Percentiles rank a stretch among this genome's conserved stretches.
phyloP scores from a whole-genome alignment of 2,113 vertebrate genomes.

The Sylvia atricapilla region DNA sequence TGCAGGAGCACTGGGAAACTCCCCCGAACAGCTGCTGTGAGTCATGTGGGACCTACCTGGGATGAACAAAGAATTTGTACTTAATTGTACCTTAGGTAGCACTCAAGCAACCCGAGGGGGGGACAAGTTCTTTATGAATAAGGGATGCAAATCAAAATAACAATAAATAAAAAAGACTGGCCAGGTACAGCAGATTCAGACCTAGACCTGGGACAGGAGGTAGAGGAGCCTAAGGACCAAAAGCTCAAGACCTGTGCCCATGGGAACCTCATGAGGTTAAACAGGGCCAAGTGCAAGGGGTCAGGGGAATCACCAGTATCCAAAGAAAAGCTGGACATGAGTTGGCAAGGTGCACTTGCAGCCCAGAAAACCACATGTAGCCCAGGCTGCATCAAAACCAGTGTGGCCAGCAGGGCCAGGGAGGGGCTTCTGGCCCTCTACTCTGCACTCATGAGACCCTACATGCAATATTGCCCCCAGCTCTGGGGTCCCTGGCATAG shows the following conservation, averaged over 20 bases:
- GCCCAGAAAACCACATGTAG: background rate
- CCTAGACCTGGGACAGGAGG: background rate
- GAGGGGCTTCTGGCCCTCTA: background rate
- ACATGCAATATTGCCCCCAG: too few species aligned
- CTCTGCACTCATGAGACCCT: background rate
- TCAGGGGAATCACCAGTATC: background rate
- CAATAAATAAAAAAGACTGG: background rate
- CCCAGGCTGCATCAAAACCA: background rate
- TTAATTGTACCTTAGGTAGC: background rate
- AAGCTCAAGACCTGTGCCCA: background rate
- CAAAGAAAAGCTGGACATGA: background rate
- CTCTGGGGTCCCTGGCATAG: too few species aligned
- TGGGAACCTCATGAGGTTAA: background rate
- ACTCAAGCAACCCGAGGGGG: background rate
- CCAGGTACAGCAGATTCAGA: background rate
- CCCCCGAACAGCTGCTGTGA: background rate
- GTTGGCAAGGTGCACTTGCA: background rate
- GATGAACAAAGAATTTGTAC: background rate
- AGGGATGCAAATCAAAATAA: background rate
- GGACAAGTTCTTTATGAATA: background rate
- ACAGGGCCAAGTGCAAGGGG: background rate
- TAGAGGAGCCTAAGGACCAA: background rate
- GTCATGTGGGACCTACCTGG: background rate
- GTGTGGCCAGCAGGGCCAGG: fast-evolving
- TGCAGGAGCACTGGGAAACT: background rate